Base-by-base conservation (phyloP, 2,888 invertebrate genomes). In the Axea sp. region DNA sequence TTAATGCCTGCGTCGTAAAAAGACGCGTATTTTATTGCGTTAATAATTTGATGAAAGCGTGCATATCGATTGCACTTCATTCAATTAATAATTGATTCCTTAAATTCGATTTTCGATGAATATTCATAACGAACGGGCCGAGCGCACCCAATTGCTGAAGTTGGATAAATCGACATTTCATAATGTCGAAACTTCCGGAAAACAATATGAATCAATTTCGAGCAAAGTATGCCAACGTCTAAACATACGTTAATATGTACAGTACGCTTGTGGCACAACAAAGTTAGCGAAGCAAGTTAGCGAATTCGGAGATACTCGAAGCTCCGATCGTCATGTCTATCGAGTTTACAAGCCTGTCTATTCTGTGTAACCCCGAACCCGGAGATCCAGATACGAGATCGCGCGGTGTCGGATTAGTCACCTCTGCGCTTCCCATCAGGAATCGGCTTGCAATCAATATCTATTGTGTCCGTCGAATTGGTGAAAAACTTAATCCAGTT, bases 311-410 rank as follows among this genome's bases (percentile, higher is more conserved):
- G 69, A 76, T 26, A 68, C 69, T 77, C 77, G 80, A 75, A 76
- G 75, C 49, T 47, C 9, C 8, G 30, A 41, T 47, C 41, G 53
- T 35, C 59, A 76, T 81, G 79, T 81, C 80, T 79, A 79, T 80
- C 80, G 76, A 77, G 79, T 78, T 82, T 78, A 78, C 79, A 79
- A 76, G 80, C 72, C 77, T 76, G 78, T 81, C 79, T 75, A 76
- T 74, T 76, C 68, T 43, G 53, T 73, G 65, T 73, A 73, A 73
- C 53, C 72, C 28, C 53, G 28, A 11, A 15, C 59, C 53, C 35
- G 39, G 57, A 69, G 75, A 75, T 75, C 45, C 24, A 65, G 75
- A 72, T 64, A 75, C 37, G 57, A 43, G 45, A 67, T 57, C 71
- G 55, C 51, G 59, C 30, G 45, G 53, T 65, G 65, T 53, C 41